A percentile compares a stretch with the other conserved stretches of the same genome.
These are phyloP conservation scores for Rutpela maculata DNA, from an alignment of 2,888 invertebrate genomes.

Conservation along the genomic window DNA sequence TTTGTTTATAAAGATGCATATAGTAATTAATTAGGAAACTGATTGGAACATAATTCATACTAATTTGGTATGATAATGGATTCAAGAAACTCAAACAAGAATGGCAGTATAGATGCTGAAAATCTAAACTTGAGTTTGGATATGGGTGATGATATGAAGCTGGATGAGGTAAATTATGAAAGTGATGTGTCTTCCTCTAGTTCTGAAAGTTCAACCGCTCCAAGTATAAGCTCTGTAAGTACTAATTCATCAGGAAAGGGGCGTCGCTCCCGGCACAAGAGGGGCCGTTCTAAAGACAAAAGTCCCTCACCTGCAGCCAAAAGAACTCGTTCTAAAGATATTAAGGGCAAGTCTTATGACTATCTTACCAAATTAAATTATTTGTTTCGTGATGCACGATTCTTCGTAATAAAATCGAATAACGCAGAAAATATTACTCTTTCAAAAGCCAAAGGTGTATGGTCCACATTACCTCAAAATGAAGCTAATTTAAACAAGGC, in stretches of 20 bases:
- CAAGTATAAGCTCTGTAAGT: conserved; percentile 87
- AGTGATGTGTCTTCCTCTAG: conserved; percentile 93
- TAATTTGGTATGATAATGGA: conserved; percentile 66
- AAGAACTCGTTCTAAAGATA: conserved; percentile 70
- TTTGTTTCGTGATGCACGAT: conserved; percentile 94
- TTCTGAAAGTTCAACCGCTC: conserved; percentile 82
- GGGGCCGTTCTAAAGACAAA: conserved; percentile 72
- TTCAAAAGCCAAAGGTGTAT: conserved; percentile 96
- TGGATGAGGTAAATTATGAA: conserved; percentile 87
- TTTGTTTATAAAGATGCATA: conserved; percentile 11
- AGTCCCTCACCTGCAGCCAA: conserved; percentile 69
- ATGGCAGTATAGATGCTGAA: conserved; percentile 72
- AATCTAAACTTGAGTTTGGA: conserved; percentile 75
- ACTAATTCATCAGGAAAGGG: conserved; percentile 79
- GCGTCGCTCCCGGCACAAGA: conserved; percentile 78
- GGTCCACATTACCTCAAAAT: conserved; percentile 98
- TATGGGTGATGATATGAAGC: conserved; percentile 87
- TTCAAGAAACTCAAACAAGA: conserved; percentile 69
- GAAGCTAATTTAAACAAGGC: conserved; percentile 97
- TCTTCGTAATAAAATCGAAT: conserved; percentile 98
- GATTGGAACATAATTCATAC: conserved; percentile 15
- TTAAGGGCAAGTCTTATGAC: conserved; percentile 83
- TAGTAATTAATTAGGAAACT: conserved; percentile 16
- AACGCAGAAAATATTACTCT: conserved; percentile 97
- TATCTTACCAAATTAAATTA: conserved; percentile 94